phyloP scores from a whole-genome alignment of 2,113 vertebrate species.

The Mastomys natalensis region DNA sequence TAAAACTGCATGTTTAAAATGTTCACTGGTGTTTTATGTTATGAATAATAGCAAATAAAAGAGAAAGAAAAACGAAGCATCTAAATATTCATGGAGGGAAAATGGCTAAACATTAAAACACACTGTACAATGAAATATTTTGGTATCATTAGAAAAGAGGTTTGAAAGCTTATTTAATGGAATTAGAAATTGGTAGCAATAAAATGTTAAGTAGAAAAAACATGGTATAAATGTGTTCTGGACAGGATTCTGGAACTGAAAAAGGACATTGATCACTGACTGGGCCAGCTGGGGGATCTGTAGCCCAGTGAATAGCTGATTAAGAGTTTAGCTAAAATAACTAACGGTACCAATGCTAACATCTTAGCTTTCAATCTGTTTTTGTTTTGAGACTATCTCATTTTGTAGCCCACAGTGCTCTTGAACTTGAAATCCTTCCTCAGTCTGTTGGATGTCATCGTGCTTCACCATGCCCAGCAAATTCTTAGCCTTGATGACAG shows the following conservation, averaged over 20 bases:
- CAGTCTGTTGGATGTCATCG: neutral
- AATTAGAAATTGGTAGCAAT: slow-evolving; percentile 55
- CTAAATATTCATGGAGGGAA: neutral
- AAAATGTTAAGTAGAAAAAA: slow-evolving; percentile 57
- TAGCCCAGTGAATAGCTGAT: neutral
- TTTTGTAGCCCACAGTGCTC: neutral
- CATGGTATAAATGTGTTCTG: slow-evolving; percentile 22
- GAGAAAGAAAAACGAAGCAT: neutral
- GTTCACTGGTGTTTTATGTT: neutral
- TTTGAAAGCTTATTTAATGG: slow-evolving; percentile 57
- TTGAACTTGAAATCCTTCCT: neutral
- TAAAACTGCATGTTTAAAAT: slow-evolving; percentile 3
- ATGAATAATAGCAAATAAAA: slow-evolving; percentile 14
- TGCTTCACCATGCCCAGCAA: neutral
- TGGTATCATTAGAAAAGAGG: slow-evolving; percentile 43
- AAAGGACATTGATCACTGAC: neutral
- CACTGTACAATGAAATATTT: slow-evolving; percentile 51
- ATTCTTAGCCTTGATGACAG: neutral
- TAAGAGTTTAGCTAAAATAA: slow-evolving; percentile 13
- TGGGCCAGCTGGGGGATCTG: slow-evolving; percentile 22
- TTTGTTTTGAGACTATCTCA: neutral
- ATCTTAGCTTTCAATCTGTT: neutral
- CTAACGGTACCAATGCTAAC: neutral
- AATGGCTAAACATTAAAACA: slow-evolving; percentile 43
- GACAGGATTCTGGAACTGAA: slow-evolving; percentile 16